These are phyloP conservation scores for Budorcas taxicolor DNA, from an alignment of 2,113 vertebrate species.

Conservation along the genomic window DNA sequence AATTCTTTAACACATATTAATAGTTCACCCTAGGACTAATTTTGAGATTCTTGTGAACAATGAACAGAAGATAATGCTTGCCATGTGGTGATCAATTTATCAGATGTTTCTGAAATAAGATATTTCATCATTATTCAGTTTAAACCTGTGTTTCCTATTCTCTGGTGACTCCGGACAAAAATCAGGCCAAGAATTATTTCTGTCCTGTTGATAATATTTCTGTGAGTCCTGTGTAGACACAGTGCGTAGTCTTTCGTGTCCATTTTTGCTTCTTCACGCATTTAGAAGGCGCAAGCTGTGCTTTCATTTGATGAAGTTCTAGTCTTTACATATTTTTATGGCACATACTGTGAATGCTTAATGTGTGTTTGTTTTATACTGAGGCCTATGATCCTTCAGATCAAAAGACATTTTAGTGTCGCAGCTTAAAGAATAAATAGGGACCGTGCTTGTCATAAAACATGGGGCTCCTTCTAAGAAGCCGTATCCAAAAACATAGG, in stretches of 20 bases:
- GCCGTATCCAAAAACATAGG: neutral
- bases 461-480: neutral
- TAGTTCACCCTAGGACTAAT: neutral
- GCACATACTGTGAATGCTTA: neutral
- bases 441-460: neutral
- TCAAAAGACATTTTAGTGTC: neutral
- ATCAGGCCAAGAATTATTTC: neutral
- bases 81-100: neutral
- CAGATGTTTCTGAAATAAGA: constrained; percentile 15
- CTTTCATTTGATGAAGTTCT: neutral
- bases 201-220: neutral
- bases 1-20: neutral
- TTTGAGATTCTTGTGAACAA: constrained; percentile 25
- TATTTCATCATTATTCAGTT: neutral
- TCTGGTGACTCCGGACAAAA: neutral
- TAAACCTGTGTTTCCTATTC: neutral
- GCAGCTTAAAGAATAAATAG: neutral
- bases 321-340: neutral
- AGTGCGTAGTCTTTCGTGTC: neutral
- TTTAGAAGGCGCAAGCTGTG: neutral
- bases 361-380: neutral
- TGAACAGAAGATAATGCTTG: neutral
- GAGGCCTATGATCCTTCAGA: neutral
- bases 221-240: neutral
- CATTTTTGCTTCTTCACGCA: neutral